These are phyloP conservation scores for Agrenia bidenticulata DNA, from an alignment of 2,888 invertebrate genomes.

Conservation along the genomic window DNA sequence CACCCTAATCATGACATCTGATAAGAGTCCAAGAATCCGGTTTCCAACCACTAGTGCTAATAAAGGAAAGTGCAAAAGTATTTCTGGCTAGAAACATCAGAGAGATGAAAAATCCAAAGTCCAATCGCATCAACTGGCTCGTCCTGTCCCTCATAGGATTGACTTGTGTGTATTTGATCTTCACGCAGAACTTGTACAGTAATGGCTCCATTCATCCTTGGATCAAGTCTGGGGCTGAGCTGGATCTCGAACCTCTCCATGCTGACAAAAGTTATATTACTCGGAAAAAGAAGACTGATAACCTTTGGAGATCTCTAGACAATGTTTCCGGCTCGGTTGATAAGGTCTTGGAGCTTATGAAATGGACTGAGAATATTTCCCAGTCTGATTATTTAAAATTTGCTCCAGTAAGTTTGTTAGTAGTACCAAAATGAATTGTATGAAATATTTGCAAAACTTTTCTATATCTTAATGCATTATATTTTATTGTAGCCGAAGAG, in stretches of 20 bases:
- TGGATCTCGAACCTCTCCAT: too few species aligned
- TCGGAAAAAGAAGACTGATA: neutral
- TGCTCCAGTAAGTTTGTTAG: neutral
- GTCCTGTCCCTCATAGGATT: neutral
- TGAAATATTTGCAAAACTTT: neutral
- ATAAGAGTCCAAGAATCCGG: too few species aligned
- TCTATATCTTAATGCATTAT: neutral
- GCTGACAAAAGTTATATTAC: too few species aligned
- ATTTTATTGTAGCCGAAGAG: conserved; percentile 27
- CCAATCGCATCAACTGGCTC: neutral
- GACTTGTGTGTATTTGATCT: neutral
- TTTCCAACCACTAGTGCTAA: too few species aligned
- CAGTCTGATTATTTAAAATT: neutral
- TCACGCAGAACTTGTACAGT: neutral
- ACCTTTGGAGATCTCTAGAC: conserved; percentile 2
- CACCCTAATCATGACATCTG: too few species aligned
- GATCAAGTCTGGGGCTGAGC: too few species aligned
- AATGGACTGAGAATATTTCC: neutral
- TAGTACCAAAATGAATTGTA: neutral
- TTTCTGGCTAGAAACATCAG: too few species aligned
- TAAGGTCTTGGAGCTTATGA: conserved; percentile 4
- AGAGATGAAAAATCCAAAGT: too few species aligned
- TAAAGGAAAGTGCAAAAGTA: too few species aligned
- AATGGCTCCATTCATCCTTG: too few species aligned
- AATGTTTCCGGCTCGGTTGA: neutral